These are phyloP conservation scores for Tenthredo distinguenda DNA, from an alignment of 2,888 invertebrate genomes.

Conservation along the genomic window DNA sequence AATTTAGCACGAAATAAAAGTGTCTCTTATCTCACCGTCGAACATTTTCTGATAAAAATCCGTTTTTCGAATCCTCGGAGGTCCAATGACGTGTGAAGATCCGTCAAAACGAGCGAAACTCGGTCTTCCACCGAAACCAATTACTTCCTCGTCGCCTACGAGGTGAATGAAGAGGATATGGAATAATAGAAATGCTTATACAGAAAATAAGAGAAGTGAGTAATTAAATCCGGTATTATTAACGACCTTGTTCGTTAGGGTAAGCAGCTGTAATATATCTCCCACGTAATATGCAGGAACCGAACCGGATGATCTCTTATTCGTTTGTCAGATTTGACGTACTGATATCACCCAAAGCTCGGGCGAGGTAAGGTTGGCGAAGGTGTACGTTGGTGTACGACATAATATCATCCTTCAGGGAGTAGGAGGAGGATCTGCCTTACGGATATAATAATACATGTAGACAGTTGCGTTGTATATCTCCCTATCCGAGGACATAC, in stretches of 20 bases:
- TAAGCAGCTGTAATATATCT: neutral
- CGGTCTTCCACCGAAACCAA: too few species aligned
- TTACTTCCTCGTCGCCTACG: too few species aligned
- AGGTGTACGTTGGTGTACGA: neutral
- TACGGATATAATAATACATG: neutral
- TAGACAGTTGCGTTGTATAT: neutral
- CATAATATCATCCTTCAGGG: neutral
- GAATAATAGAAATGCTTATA: neutral
- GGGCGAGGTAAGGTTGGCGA: neutral
- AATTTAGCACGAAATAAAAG: too few species aligned
- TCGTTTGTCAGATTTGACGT: conserved; percentile 34
- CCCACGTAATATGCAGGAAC: neutral
- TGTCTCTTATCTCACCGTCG: too few species aligned
- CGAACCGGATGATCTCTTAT: conserved; percentile 24
- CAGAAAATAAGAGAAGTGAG: neutral
- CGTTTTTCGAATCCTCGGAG: too few species aligned
- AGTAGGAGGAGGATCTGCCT: neutral
- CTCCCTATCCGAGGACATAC: neutral
- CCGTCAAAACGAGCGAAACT: too few species aligned
- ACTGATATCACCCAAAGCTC: neutral
- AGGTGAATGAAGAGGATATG: neutral
- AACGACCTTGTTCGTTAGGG: neutral
- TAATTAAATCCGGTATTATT: neutral
- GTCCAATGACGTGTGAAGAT: too few species aligned
- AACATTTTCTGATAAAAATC: too few species aligned